Conservation (phyloP, 2,113 vertebrate species). For the Recurvirostra avosetta region DNA sequence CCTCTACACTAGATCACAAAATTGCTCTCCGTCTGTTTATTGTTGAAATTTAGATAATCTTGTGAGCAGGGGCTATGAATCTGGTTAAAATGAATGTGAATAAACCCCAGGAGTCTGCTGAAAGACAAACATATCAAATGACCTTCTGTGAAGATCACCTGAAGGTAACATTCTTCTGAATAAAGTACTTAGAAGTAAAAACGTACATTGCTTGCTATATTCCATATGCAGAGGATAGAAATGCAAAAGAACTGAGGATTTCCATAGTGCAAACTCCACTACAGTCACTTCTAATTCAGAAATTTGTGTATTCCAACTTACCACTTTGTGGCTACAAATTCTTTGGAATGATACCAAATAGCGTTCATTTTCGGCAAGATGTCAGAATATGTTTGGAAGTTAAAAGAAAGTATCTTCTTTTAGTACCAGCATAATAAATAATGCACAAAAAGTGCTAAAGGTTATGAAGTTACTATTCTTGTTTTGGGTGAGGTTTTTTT, state of each 20-base stretch:
- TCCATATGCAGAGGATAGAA: neutral
- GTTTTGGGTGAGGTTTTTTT: neutral
- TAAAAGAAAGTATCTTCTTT: neutral
- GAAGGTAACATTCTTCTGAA: neutral
- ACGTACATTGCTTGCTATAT: neutral
- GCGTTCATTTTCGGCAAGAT: neutral
- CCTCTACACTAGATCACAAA: neutral
- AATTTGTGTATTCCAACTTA: neutral
- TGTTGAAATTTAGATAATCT: neutral
- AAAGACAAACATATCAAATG: neutral
- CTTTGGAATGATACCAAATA: neutral
- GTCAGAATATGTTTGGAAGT: neutral
- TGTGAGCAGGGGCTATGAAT: neutral
- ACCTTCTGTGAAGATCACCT: neutral
- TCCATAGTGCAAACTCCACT: neutral
- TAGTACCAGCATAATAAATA: neutral
- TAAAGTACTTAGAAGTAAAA: neutral
- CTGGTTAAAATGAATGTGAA: neutral
- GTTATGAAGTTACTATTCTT: neutral
- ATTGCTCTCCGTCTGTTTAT: neutral
- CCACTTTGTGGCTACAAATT: neutral
- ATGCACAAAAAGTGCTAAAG: neutral
- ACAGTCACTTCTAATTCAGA: neutral
- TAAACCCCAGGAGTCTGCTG: neutral
- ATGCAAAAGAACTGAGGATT: neutral